Percentiles rank a stretch among this genome's conserved stretches.
Evolutionary conservation across 92 coral and sea anemone genomes (phyloP).

Genomic region (Muricea muricata): DNA sequence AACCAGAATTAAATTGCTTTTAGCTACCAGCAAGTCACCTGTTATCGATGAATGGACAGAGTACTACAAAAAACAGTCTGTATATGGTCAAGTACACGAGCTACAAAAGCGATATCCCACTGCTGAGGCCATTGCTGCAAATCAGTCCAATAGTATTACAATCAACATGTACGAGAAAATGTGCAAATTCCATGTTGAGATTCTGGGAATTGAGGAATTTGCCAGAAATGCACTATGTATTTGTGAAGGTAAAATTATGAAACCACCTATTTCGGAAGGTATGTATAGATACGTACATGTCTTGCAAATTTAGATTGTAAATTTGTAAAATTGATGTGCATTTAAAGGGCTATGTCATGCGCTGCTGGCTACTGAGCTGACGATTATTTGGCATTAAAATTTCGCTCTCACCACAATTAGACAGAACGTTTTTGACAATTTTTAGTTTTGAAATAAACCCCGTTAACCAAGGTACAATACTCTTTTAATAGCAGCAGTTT

Average conservation of each 20-base stretch:
- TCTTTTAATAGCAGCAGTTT: too few species aligned
- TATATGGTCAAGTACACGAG: constrained; percentile 38
- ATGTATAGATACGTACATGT: neutral
- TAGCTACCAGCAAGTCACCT: constrained; percentile 34
- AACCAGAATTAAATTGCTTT: neutral
- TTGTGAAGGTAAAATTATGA: neutral
- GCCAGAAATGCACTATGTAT: neutral
- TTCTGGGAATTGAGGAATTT: neutral
- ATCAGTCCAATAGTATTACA: neutral
- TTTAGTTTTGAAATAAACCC: too few species aligned
- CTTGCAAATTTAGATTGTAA: neutral
- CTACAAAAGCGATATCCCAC: neutral
- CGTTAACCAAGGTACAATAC: too few species aligned
- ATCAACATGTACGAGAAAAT: neutral
- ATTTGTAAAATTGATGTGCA: neutral
- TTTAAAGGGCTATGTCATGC: too few species aligned
- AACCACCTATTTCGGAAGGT: neutral
- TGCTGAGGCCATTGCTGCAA: neutral
- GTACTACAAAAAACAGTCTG: constrained; percentile 6
- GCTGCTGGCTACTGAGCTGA: too few species aligned
- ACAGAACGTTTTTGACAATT: too few species aligned
- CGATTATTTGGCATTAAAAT: too few species aligned
- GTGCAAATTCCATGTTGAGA: constrained; percentile 3
- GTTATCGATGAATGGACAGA: constrained; percentile 11
- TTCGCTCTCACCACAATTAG: too few species aligned